A percentile compares a stretch with the other conserved stretches of the same genome.
These are phyloP conservation scores for Agonopterix arenella DNA, from an alignment of 2,888 invertebrate genomes.

Conservation along the genomic window DNA sequence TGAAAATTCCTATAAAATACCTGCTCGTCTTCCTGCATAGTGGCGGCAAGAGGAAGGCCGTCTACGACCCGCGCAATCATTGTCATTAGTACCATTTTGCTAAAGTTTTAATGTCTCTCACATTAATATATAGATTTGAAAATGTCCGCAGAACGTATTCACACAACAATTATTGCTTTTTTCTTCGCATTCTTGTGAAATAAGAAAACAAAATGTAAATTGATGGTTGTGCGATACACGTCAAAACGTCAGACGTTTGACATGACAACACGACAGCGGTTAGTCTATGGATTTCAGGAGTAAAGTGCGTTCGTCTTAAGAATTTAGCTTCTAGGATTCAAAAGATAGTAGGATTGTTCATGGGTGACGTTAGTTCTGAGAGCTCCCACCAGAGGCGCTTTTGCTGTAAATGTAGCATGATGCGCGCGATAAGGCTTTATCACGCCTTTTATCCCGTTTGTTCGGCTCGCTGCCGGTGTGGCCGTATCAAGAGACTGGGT, in stretches of 20 bases:
- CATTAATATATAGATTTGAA: conserved; percentile 27
- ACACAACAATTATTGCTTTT: conserved; percentile 37
- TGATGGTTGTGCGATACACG: conserved; percentile 55
- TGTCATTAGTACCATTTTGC: conserved; percentile 95
- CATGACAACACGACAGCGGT: conserved; percentile 57
- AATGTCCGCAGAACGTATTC: conserved; percentile 20
- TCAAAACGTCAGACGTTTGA: conserved; percentile 40
- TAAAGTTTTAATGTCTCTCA: conserved; percentile 27
- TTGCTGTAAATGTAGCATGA: no score
- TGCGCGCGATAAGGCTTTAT: no score
- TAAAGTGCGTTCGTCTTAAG: conserved; percentile 1
- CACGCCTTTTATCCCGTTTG: no score
- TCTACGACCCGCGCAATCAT: conserved; percentile 98
- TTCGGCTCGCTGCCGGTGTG: no score
- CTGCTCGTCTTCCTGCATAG: conserved; percentile 99
- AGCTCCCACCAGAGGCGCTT: no score
- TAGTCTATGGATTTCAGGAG: conserved; percentile 24
- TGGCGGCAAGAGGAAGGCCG: conserved; percentile 96
- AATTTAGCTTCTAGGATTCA: neutral
- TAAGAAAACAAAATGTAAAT: conserved; percentile 25
- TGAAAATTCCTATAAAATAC: conserved; percentile 62
- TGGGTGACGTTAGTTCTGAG: no score
- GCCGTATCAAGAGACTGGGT: no score
- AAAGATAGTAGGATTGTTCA: no score
- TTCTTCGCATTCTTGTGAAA: conserved; percentile 56